Base-by-base conservation (phyloP, 1,140 invertebrate genomes). In the Caenorhabditis inopinata region DNA sequence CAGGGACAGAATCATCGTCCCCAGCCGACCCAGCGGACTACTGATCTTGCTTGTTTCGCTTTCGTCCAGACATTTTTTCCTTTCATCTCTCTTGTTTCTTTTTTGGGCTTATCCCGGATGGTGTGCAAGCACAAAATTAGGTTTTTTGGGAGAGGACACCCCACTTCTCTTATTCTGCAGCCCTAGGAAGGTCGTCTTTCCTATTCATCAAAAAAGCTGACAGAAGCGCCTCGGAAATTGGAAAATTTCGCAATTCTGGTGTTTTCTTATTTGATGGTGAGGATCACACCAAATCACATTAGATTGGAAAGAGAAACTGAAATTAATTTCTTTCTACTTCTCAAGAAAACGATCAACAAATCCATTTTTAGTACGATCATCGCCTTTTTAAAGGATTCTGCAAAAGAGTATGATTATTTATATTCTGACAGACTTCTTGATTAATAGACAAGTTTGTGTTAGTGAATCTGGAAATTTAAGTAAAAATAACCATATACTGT, bases 41-140 rank as follows among this genome's bases (percentile, higher is more conserved):
- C 58, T 68, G 58, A 68, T 68, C 58, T 68, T 32, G 21, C 49
- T 51, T 25, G 25, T 58, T 58, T 51, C 51, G 14, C 27, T 32
- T 58, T 29, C 27, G 11, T 11, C n/a, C 58, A 68, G 58, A 68
- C n/a, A 68, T 68, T 68, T 68, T 68, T 68, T 68, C 27, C 35
- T 14, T 29, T 25, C n/a, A 38, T 32, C 25, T 38, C 32, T 68
- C n/a, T 38, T 68, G 16, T 38, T 38, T 38, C 32, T 21, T 68
- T 68, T 42, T 68, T n/a, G 58, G 58, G 58, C 38, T 68, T 18
- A 68, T 68, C 32, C 58, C 58, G 58, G 58, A 68, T 68, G 58
- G 58, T 68, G 58, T 68, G 58, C 58, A 68, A 68, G 32, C 58
- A 38, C 58, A 42, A 68, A 68, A 68, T 68, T 68, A 18, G 58